Conservation (phyloP, 1,140 invertebrate genomes). For the Druon quercuslanigerum region DNA sequence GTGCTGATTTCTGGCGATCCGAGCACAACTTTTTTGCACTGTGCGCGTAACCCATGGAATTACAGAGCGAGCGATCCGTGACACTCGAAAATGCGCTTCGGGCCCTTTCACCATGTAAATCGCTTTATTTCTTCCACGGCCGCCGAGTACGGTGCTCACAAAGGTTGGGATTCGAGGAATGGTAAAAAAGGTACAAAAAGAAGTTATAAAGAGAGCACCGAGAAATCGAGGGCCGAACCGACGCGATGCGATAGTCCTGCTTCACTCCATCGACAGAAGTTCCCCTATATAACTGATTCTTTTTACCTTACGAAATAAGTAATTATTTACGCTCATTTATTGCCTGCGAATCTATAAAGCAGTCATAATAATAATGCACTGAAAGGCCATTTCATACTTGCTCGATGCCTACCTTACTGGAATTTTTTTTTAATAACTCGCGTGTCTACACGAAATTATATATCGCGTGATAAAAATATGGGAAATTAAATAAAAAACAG, state of each 20-base stretch:
- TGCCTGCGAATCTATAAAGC: neutral
- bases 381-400: no score
- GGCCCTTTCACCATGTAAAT: slow-evolving; percentile 28
- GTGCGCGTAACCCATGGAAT: slow-evolving; percentile 12
- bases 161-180: slow-evolving; percentile 29
- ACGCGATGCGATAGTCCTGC: neutral
- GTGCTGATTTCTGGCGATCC: slow-evolving; percentile 11
- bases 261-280: slow-evolving; percentile 6
- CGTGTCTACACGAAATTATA: no score
- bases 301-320: neutral
- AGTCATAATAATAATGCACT: no score
- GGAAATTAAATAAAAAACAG: no score
- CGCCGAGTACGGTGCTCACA: slow-evolving; percentile 27
- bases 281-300: neutral
- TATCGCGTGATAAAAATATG: no score
- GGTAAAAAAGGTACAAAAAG: slow-evolving; percentile 16
- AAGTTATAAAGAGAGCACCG: slow-evolving; percentile 14
- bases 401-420: no score
- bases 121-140: slow-evolving; percentile 30
- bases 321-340: neutral
- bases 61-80: slow-evolving; percentile 21
- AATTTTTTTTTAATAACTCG: no score
- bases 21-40: slow-evolving; percentile 1
- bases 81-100: slow-evolving; percentile 29
- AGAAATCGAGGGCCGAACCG: slow-evolving; percentile 17